Base-by-base conservation (phyloP, 2,888 invertebrate genomes). In the Phania funesta region DNA sequence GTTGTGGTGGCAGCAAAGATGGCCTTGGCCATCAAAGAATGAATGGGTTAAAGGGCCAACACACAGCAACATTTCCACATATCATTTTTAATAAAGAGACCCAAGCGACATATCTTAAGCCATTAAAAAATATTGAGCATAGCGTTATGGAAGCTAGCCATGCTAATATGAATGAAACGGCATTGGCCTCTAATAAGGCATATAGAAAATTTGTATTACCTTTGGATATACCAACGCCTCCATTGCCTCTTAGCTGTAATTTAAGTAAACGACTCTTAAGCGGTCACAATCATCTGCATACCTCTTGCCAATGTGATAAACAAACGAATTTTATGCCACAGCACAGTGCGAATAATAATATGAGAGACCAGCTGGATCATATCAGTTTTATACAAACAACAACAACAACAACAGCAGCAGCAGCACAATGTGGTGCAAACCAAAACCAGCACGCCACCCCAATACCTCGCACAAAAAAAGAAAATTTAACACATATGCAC, bases 151-250 rank as follows among this genome's bases (percentile, higher is more conserved):
- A 64, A 26, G 26, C 7, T 32, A 20, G 11, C 24, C 18, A 44
- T 67, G 65, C 54, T 35, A 73, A 67, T 52, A 73, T 79, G 24
- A 58, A 50, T 8, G 58, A 44, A 50, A 35, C 58, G 22, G 8
- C 71, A 67, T 64, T 73, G 52, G 48, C 46, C 73, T 54, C 64
- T 8, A 79, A 65, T 58, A 78, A 79, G 41, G 26, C 44, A 29
- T 60, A 70, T 32, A 65, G 38, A 54, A 74, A 74, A 9, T 78
- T 68, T 65, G 32, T 82, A 5, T 60, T 82, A 41, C 75, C 82
- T 6, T 32, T 71, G 56, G 78, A 82, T 71, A 78, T 82, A 78
- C 82, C 82, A 58, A 82, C 82, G 32, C 78, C 82, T 44, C 82
- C 82, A 26, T 16, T 73, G 65, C 58, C 71, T 18, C 35, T 58